A percentile compares a stretch with the other conserved stretches of the same genome.
Evolutionary conservation across 2,888 invertebrate species (phyloP).

Genomic region (Diarsia mendica): DNA sequence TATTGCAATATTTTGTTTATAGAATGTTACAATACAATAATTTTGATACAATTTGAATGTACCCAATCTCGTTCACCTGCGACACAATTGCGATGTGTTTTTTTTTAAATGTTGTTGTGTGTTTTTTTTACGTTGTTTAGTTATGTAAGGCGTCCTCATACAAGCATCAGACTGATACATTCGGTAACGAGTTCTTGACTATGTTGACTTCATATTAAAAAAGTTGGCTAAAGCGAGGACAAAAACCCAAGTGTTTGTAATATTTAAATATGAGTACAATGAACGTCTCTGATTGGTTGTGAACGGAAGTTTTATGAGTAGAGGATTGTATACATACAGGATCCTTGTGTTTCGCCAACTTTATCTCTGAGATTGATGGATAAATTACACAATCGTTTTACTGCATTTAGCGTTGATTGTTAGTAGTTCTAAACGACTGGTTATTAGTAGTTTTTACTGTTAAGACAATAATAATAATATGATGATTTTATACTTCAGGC

Average conservation of each 20-base stretch:
- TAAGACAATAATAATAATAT: too few relatives aligned
- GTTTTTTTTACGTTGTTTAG: constrained; percentile 10
- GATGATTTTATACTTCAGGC: neutral
- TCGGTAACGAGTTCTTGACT: neutral
- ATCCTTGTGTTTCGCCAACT: constrained; percentile 26
- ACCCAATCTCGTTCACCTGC: constrained; percentile 10
- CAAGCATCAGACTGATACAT: neutral
- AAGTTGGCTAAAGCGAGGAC: constrained; percentile 25
- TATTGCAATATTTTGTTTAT: constrained; percentile 34
- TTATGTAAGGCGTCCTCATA: neutral
- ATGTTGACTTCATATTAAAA: neutral
- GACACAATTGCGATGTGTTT: constrained; percentile 30
- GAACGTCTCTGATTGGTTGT: constrained; percentile 8
- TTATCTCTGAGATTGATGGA: constrained; percentile 27
- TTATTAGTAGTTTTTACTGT: constrained; percentile 1
- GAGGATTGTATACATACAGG: neutral
- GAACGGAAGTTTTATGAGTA: constrained; percentile 7
- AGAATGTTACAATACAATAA: constrained; percentile 14
- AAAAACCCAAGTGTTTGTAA: neutral
- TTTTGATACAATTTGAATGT: neutral
- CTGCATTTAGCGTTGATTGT: neutral
- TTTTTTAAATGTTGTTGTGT: constrained; percentile 6
- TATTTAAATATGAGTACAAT: constrained; percentile 15
- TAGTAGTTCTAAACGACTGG: constrained; percentile 9
- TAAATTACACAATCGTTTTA: constrained; percentile 11